These are phyloP conservation scores for Cryptocephalus moraei DNA, from an alignment of 2,888 invertebrate species.

Conservation along the genomic window DNA sequence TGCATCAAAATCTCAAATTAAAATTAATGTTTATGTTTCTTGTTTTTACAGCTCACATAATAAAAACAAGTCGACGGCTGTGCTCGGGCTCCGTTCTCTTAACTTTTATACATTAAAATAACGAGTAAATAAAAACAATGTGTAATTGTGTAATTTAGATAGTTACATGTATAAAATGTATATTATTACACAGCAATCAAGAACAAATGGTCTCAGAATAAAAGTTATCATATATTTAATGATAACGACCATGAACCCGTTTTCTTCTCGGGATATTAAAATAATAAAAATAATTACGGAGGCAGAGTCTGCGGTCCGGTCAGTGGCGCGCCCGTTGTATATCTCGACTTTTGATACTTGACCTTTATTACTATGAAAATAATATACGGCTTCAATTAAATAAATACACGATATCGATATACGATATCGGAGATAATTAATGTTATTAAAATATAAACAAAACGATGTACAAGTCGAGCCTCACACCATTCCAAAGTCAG, in stretches of 20 bases:
- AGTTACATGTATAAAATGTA: conserved; percentile 33
- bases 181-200: conserved; percentile 38
- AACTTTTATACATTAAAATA: conserved; percentile 6
- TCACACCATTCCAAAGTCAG: too few relatives aligned
- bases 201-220: conserved; percentile 35
- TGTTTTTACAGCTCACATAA: neutral
- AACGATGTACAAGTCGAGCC: too few relatives aligned
- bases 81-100: neutral
- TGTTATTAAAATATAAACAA: too few relatives aligned
- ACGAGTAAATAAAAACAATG: conserved; percentile 22
- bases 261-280: conserved; percentile 38
- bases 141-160: conserved; percentile 27
- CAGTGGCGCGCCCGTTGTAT: conserved; percentile 18
- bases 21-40: neutral
- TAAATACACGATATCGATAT: too few relatives aligned
- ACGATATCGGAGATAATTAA: too few relatives aligned
- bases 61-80: neutral
- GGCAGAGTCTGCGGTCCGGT: conserved; percentile 24
- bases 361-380: too few relatives aligned
- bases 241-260: conserved; percentile 41
- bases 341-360: too few relatives aligned
- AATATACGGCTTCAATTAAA: too few relatives aligned
- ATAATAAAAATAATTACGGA: conserved; percentile 39
- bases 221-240: conserved; percentile 41
- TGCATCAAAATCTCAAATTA: neutral